Conservation (phyloP, 2,113 vertebrate species). For the Bettongia penicillata region DNA sequence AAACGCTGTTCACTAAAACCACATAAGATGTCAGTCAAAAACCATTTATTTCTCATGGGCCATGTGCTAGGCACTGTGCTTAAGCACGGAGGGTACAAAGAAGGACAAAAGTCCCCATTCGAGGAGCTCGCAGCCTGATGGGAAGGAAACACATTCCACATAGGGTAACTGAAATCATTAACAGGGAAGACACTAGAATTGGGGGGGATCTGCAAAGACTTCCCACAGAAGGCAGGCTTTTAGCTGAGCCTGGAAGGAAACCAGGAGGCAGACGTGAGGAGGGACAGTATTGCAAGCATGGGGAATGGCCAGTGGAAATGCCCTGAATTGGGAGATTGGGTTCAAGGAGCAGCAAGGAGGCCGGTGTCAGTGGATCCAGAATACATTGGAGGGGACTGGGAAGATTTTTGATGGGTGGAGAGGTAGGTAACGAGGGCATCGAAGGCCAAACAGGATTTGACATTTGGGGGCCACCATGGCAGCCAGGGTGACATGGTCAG, state of each 20-base stretch:
- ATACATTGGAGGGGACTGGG: neutral
- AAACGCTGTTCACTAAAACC: neutral
- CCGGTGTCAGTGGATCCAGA: neutral
- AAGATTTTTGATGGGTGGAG: neutral
- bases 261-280: neutral
- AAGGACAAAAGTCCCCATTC: neutral
- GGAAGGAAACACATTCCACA: neutral
- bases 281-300: neutral
- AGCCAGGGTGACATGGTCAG: neutral
- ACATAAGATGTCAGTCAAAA: neutral
- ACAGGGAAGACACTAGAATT: neutral
- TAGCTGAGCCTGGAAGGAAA: neutral
- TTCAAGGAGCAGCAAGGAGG: neutral
- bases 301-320: neutral
- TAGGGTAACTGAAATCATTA: neutral
- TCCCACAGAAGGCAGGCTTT: neutral
- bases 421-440: neutral
- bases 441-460: neutral
- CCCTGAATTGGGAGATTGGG: too few relatives aligned
- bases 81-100: neutral
- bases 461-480: neutral
- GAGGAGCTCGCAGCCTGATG: neutral
- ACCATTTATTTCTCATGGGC: neutral
- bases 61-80: neutral
- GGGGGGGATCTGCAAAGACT: neutral